Conservation (phyloP, 2,113 vertebrate genomes). For the Crotalus tigris region DNA sequence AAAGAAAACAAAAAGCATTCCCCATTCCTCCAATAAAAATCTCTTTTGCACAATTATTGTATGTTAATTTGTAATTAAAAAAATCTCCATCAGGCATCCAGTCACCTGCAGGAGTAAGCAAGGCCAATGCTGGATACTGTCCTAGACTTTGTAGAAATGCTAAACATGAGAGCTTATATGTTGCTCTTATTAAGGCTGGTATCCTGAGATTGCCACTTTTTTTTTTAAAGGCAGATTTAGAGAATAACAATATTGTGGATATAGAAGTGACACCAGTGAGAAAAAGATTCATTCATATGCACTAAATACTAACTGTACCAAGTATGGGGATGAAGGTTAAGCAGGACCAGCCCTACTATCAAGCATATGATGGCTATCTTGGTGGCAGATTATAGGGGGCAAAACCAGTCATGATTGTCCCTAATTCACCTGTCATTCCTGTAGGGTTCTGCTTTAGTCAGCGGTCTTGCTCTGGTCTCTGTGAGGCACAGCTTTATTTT, state of each 20-base stretch:
- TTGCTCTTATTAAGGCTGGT: neutral
- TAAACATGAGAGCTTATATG: neutral
- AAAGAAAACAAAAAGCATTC: neutral
- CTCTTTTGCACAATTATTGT: neutral
- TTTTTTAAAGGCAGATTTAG: neutral
- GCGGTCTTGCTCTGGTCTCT: neutral
- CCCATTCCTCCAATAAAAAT: neutral
- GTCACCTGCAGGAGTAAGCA: neutral
- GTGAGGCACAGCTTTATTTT: neutral
- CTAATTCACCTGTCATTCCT: neutral
- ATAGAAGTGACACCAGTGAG: neutral
- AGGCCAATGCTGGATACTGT: neutral
- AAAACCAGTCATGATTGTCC: neutral
- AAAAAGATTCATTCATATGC: neutral
- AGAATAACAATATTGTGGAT: neutral
- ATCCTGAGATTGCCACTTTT: neutral
- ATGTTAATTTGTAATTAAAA: neutral
- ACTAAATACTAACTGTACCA: too few relatives aligned
- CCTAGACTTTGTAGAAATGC: too few relatives aligned
- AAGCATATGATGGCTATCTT: neutral
- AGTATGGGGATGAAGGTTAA: neutral
- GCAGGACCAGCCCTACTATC: neutral
- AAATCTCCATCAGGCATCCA: neutral
- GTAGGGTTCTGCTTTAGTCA: neutral
- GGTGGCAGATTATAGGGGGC: neutral